Evolutionary conservation across 1,140 invertebrate genomes (phyloP), one percentile per base, ranked within the genome.

Genomic region (Bombus sylvicola): DNA sequence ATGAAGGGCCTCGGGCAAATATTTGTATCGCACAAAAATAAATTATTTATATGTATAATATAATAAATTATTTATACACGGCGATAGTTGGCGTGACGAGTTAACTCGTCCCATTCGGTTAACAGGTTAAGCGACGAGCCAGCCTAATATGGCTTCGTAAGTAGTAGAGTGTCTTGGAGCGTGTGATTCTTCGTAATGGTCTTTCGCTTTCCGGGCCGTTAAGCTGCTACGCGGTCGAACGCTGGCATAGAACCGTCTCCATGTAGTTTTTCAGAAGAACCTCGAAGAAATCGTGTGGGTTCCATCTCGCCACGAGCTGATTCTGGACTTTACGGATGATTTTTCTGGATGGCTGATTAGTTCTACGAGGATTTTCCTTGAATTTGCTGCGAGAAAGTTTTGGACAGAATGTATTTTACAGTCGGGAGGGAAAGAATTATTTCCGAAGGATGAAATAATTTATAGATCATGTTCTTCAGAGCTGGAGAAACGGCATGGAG

Each of bases 131-230:
- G 59, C 83, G 72, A 59, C 75, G 41, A 69, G 64, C 41, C 89
- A 72, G 87, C 84, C 90, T 89, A 91, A 91, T 90, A 92, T 83
- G 91, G 91, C 89, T 92, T 92, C 91, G 89, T 91, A 91, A 92
- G 91, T 89, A 91, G 87, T 87, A 83, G 89, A 90, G 91, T 92
- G 90, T 92, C 91, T 90, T 92, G 83, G 91, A 90, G 91, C 90
- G 89, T 92, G 90, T 92, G 91, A 92, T 91, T 90, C 90, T 69
- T 68, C 81, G 89, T 91, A 92, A 92, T 91, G 89, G 91, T 87
- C 90, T 92, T 92, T 92, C 85, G 88, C 90, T 89, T 92, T 91
- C 87, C 91, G 47, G 87, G 79, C 81, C 89, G 89, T 90, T 91
- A 90, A 91, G 69, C 89, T 72, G 68, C 69, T 69, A 81, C 81